phyloP scores from a whole-genome alignment of 2,888 invertebrate species.

The Agrochola lychnidis region DNA sequence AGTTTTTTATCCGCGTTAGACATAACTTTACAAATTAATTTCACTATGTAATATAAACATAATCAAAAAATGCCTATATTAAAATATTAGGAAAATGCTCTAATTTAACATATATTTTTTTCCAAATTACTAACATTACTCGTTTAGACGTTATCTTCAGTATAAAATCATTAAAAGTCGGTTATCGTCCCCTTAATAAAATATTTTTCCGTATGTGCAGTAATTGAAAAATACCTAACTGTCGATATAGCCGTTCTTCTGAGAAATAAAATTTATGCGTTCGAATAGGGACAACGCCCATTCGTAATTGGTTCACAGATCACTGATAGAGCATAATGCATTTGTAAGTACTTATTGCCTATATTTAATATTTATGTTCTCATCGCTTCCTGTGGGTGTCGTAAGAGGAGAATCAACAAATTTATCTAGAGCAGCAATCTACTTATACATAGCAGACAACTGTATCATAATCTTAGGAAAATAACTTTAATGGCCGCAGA shows the following conservation, averaged over 20 bases:
- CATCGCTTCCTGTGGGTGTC: conserved; percentile 47
- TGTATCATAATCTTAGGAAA: background rate
- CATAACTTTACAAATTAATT: no score
- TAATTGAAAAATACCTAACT: conserved; percentile 39
- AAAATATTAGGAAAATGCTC: no score
- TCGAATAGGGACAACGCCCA: conserved; percentile 57
- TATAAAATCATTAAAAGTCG: no score
- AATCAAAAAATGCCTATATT: no score
- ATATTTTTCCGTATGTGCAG: conserved; percentile 1
- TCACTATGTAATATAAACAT: no score
- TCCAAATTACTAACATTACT: no score
- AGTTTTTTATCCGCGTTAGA: no score
- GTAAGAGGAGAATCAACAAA: conserved; percentile 13
- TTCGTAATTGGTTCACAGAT: conserved; percentile 65
- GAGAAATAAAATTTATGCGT: conserved; percentile 40
- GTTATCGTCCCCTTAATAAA: no score
- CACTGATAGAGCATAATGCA: conserved; percentile 62
- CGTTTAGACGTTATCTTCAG: no score
- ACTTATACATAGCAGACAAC: no score
- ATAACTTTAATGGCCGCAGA: background rate
- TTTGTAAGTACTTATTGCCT: conserved; percentile 37
- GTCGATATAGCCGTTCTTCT: conserved; percentile 8
- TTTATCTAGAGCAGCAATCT: background rate
- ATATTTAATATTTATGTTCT: conserved; percentile 44
- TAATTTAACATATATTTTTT: no score